Evolutionary conservation across 2,888 invertebrate genomes (phyloP).

Genomic region (Ametastegia equiseti): DNA sequence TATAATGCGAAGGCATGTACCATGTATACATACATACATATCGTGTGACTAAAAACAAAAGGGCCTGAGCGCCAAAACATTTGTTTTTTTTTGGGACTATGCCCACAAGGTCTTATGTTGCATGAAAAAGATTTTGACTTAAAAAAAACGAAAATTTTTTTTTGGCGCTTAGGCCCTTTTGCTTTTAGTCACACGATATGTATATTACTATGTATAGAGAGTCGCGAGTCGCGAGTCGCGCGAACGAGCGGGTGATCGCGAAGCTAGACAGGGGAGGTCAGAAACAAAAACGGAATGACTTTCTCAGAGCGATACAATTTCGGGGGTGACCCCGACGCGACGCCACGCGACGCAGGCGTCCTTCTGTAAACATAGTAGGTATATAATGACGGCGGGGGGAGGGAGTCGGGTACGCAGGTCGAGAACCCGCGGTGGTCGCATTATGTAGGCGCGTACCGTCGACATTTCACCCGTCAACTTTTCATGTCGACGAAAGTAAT

Average conservation of each 20-base stretch:
- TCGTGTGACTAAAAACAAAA: too few relatives aligned
- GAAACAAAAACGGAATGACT: neutral
- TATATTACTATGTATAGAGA: too few relatives aligned
- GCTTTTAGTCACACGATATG: too few relatives aligned
- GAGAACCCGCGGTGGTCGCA: conserved; percentile 1
- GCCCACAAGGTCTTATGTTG: too few relatives aligned
- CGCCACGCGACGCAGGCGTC: neutral
- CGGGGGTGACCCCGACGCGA: conserved; percentile 1
- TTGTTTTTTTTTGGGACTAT: too few relatives aligned
- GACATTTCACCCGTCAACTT: conserved; percentile 46
- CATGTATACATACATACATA: too few relatives aligned
- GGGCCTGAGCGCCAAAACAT: too few relatives aligned
- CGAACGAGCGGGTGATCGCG: neutral
- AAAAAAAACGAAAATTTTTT: too few relatives aligned
- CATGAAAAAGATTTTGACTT: too few relatives aligned
- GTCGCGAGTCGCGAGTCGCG: too few relatives aligned
- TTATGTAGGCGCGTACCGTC: conserved; percentile 14
- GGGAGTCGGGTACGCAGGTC: conserved; percentile 23
- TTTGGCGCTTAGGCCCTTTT: too few relatives aligned
- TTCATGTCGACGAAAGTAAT: conserved; percentile 68
- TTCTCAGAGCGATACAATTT: conserved; percentile 36
- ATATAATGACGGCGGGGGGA: conserved; percentile 8
- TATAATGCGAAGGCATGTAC: too few relatives aligned
- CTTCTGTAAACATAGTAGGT: conserved; percentile 24
- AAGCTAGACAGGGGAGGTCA: neutral